phyloP scores from a whole-genome alignment of 1,140 invertebrate genomes.

The Helicoverpa zea region DNA sequence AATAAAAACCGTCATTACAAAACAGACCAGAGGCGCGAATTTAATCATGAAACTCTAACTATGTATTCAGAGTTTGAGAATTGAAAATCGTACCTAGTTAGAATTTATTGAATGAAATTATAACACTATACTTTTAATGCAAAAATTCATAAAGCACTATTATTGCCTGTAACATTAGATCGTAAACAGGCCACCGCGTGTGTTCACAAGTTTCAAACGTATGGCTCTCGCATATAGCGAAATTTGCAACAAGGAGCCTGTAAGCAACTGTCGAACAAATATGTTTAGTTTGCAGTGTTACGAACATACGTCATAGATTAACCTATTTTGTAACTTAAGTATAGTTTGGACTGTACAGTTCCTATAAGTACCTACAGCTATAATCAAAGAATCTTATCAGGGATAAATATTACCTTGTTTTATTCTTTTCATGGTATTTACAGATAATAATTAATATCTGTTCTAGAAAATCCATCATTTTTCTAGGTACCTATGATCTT shows the following conservation, averaged over 20 bases:
- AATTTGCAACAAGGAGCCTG: slow-evolving; percentile 20
- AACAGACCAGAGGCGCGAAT: too few relatives aligned
- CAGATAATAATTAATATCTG: too few relatives aligned
- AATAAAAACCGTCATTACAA: too few relatives aligned
- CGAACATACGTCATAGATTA: background rate
- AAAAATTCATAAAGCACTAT: slow-evolving; percentile 46
- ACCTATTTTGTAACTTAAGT: background rate
- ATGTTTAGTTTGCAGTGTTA: slow-evolving; percentile 1
- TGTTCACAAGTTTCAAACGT: slow-evolving; percentile 50
- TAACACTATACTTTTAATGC: background rate
- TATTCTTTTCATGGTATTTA: too few relatives aligned
- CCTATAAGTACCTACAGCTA: too few relatives aligned
- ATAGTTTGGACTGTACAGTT: too few relatives aligned
- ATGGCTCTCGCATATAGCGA: slow-evolving; percentile 32
- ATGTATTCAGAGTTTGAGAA: background rate
- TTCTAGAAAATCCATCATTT: too few relatives aligned
- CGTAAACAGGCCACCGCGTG: slow-evolving; percentile 56
- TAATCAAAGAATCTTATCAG: too few relatives aligned
- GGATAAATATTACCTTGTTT: too few relatives aligned
- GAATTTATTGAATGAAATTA: background rate
- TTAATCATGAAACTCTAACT: background rate
- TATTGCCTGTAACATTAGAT: slow-evolving; percentile 55
- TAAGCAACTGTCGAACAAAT: slow-evolving; percentile 25
- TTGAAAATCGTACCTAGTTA: background rate
- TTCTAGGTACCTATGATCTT: too few relatives aligned